Conservation (phyloP, 2,113 vertebrate genomes). For the Thunnus thynnus region DNA sequence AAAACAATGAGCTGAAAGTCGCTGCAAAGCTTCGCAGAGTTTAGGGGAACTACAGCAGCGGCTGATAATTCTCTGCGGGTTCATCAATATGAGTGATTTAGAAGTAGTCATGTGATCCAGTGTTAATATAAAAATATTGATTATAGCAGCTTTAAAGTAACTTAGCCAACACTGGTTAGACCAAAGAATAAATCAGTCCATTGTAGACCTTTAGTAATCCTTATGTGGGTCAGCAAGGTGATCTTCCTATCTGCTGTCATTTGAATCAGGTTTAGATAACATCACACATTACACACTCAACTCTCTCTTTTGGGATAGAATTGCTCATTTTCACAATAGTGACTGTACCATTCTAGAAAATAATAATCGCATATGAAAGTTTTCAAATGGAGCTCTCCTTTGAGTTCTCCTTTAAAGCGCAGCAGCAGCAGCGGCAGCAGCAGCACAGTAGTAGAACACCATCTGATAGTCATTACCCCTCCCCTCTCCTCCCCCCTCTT, state of each 20-base stretch:
- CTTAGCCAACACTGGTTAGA: neutral
- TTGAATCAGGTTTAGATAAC: neutral
- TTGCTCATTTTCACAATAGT: neutral
- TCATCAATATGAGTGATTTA: too few relatives aligned
- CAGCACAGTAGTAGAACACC: conserved; percentile 80
- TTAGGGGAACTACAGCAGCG: too few relatives aligned
- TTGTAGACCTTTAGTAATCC: neutral
- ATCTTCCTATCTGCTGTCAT: neutral
- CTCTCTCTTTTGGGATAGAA: conserved; percentile 5
- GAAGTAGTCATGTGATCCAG: too few relatives aligned
- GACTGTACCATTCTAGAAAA: conserved; percentile 30
- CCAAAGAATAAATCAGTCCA: neutral
- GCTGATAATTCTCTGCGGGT: too few relatives aligned
- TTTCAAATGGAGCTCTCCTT: conserved; percentile 60
- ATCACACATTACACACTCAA: neutral
- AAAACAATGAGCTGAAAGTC: too few relatives aligned
- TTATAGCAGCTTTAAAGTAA: neutral
- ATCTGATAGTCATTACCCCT: conserved; percentile 85
- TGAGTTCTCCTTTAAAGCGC: conserved; percentile 37
- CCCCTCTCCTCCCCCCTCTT: conserved; percentile 50
- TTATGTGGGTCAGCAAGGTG: neutral
- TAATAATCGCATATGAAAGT: conserved; percentile 49
- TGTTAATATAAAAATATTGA: neutral
- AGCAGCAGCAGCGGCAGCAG: conserved; percentile 53
- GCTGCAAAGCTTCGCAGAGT: too few relatives aligned